Percentiles rank a stretch among this genome's conserved stretches.
These are phyloP conservation scores for Psophia crepitans DNA, from an alignment of 2,113 vertebrate species.

Conservation along the genomic window DNA sequence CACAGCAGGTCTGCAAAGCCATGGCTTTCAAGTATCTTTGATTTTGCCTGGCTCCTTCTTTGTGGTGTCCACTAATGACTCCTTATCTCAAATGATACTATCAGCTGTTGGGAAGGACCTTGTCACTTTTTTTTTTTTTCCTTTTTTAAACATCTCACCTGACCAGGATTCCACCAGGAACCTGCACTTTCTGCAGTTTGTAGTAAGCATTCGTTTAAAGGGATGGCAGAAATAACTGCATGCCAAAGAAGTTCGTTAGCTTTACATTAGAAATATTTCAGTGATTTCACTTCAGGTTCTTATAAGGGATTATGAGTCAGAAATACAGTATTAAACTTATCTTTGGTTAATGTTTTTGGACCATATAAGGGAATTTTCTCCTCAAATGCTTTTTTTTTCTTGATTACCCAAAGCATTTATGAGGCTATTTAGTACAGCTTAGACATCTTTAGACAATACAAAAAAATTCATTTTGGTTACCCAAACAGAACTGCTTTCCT, in stretches of 20 bases:
- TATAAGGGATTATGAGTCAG: slow-evolving; percentile 24
- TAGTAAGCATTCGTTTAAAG: neutral
- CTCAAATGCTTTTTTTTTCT: neutral
- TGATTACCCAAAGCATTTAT: neutral
- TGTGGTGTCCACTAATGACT: neutral
- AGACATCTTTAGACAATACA: neutral
- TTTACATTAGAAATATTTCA: slow-evolving; percentile 7
- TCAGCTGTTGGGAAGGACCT: neutral
- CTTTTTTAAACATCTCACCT: neutral
- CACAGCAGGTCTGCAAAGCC: neutral
- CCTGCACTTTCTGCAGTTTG: neutral
- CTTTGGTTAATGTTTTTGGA: neutral
- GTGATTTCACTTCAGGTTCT: neutral
- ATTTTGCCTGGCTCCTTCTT: neutral
- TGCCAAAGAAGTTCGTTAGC: neutral
- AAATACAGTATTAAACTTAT: slow-evolving; percentile 26
- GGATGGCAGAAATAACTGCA: neutral
- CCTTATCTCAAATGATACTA: neutral
- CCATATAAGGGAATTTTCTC: slow-evolving; percentile 34
- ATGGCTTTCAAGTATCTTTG: neutral
- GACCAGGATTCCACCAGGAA: neutral
- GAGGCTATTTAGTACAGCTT: neutral
- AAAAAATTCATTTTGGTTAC: neutral
- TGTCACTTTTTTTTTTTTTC: neutral
- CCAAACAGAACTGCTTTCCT: neutral